A percentile compares a stretch with the other conserved stretches of the same genome.
Evolutionary conservation across 1,140 invertebrate genomes (phyloP).

Genomic region (Odontomachus brunneus): DNA sequence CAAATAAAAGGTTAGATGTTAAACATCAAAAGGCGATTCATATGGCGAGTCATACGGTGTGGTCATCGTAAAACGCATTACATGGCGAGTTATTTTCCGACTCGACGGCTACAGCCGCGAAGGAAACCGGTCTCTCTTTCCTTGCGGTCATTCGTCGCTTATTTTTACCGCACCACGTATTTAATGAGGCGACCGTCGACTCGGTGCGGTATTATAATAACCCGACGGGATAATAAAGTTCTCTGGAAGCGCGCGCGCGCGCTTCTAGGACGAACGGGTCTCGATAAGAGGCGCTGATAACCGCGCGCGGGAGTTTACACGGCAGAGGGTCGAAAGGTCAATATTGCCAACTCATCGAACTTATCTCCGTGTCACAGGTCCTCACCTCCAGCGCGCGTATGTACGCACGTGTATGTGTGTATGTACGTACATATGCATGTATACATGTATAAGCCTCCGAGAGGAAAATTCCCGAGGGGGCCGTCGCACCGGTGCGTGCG

Average conservation of each 20-base stretch:
- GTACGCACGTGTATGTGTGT: neutral
- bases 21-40: too few relatives aligned
- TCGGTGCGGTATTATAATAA: conserved; percentile 50
- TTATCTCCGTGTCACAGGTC: conserved; percentile 72
- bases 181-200: conserved; percentile 29
- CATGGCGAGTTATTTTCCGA: conserved; percentile 1
- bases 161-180: conserved; percentile 37
- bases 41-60: neutral
- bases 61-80: neutral
- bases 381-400: conserved; percentile 48
- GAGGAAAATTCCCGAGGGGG: conserved; percentile 65
- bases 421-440: conserved; percentile 12
- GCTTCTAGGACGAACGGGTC: conserved; percentile 33
- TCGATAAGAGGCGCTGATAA: conserved; percentile 63
- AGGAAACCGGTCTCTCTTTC: neutral
- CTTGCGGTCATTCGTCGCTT: neutral
- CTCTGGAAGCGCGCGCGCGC: conserved; percentile 8
- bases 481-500: conserved; percentile 57
- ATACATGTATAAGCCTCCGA: conserved; percentile 7
- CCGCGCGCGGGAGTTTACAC: conserved; percentile 61
- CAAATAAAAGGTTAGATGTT: too few relatives aligned
- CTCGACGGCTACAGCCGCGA: neutral
- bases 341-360: conserved; percentile 72
- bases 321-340: conserved; percentile 66
- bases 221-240: conserved; percentile 60